phyloP scores from a whole-genome alignment of 2,113 vertebrate genomes.

The Mormyrus iriodes region DNA sequence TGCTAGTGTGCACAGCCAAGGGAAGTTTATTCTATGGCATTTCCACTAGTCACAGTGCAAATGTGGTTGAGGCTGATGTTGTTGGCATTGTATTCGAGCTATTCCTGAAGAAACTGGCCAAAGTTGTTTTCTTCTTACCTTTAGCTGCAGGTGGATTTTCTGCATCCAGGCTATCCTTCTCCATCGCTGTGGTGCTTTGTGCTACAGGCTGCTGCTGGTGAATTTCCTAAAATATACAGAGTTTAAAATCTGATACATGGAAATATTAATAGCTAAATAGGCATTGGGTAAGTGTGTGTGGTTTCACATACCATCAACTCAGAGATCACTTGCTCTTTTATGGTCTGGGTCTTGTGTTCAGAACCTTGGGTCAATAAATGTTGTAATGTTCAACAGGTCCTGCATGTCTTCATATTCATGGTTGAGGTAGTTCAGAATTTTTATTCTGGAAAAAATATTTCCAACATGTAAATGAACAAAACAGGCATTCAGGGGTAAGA shows the following conservation, averaged over 20 bases:
- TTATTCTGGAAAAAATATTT: no score
- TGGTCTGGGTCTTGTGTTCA: not conserved
- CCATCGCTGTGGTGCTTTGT: no score
- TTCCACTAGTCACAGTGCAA: slow-evolving; percentile 22
- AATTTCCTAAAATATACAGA: no score
- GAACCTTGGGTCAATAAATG: not conserved
- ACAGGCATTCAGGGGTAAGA: no score
- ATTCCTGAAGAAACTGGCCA: no score
- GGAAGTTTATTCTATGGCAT: slow-evolving; percentile 16
- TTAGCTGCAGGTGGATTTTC: no score
- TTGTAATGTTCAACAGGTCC: not conserved
- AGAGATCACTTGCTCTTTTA: not conserved
- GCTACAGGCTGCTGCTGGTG: no score
- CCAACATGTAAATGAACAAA: no score
- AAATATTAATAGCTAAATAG: not conserved
- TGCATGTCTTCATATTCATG: not conserved
- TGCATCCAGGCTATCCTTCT: no score
- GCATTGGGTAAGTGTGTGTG: not conserved
- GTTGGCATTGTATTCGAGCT: not conserved
- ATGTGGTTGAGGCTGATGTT: not conserved
- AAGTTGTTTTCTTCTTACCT: no score
- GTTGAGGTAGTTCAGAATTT: not conserved
- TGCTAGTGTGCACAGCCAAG: slow-evolving; percentile 15
- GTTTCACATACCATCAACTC: no score
- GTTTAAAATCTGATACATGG: not conserved